Conservation (phyloP, 1,140 invertebrate species). For the Apis dorsata region DNA sequence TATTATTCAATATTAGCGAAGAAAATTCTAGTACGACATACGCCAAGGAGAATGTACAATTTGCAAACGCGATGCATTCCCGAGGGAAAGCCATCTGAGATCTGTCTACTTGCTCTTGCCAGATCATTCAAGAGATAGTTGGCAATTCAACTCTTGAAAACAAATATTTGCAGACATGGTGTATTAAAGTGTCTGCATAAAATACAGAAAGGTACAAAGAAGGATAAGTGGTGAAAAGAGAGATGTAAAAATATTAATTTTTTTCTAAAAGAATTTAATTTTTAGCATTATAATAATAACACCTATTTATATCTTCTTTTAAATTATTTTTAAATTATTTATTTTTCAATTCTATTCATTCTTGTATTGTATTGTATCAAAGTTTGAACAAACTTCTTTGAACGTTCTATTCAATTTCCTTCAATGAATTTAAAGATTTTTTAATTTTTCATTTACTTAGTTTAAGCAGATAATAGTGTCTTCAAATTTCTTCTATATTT, state of each 20-base stretch:
- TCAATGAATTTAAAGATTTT: too few relatives aligned
- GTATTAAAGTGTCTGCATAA: not conserved
- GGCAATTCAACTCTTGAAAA: conserved; percentile 16
- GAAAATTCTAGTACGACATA: conserved; percentile 9
- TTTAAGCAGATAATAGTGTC: too few relatives aligned
- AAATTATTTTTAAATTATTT: too few relatives aligned
- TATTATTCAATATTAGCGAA: not conserved
- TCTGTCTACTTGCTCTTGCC: conserved; percentile 6
- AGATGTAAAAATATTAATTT: not conserved
- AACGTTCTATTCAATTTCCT: too few relatives aligned
- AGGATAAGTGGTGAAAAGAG: not conserved
- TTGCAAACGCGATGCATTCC: conserved; percentile 14
- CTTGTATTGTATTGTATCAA: too few relatives aligned
- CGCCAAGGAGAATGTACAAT: not conserved
- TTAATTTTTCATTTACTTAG: too few relatives aligned
- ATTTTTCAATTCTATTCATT: too few relatives aligned
- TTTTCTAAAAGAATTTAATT: too few relatives aligned
- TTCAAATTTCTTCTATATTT: too few relatives aligned
- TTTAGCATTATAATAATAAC: too few relatives aligned
- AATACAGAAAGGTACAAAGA: not conserved
- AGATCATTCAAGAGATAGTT: conserved; percentile 28
- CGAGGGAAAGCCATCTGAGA: conserved; percentile 12
- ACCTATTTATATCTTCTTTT: too few relatives aligned
- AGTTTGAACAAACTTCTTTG: too few relatives aligned
- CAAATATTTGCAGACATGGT: conserved; percentile 13